Evolutionary conservation across 1,140 invertebrate species (phyloP).

Genomic region (Ephestia elutella): DNA sequence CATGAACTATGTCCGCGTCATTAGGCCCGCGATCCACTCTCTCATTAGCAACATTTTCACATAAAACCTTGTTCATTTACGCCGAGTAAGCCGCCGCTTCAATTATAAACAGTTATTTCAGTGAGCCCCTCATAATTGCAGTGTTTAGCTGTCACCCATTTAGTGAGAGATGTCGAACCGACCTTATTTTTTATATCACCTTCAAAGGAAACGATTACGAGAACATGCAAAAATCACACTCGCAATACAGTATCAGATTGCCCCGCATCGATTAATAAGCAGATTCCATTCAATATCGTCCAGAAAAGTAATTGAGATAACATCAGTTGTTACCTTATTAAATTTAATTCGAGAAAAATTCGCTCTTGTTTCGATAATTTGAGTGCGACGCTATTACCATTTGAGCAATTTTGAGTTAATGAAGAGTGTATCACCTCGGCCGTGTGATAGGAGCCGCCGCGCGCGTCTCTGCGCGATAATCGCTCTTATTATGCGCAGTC

Average conservation of each 20-base stretch:
- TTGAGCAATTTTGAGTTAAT: slow-evolving; percentile 62
- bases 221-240: slow-evolving; percentile 16
- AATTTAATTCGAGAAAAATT: slow-evolving; percentile 58
- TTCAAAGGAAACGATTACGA: slow-evolving; percentile 16
- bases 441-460: slow-evolving; percentile 33
- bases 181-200: slow-evolving; percentile 26
- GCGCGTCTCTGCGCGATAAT: slow-evolving; percentile 47
- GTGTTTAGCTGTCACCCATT: slow-evolving; percentile 49
- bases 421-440: slow-evolving; percentile 41
- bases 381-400: slow-evolving; percentile 43
- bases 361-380: slow-evolving; percentile 54
- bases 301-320: slow-evolving; percentile 41
- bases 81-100: slow-evolving; percentile 37
- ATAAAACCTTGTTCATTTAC: slow-evolving; percentile 50
- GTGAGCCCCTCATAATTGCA: slow-evolving; percentile 46
- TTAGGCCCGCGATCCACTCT: slow-evolving; percentile 43
- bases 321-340: slow-evolving; percentile 52
- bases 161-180: slow-evolving; percentile 40
- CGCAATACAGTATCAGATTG: slow-evolving; percentile 24
- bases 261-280: slow-evolving; percentile 24
- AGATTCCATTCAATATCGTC: slow-evolving; percentile 35
- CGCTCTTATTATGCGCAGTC: slow-evolving; percentile 64
- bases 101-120: slow-evolving; percentile 60
- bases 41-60: slow-evolving; percentile 61
- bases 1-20: slow-evolving; percentile 53